Evolutionary conservation across 2,888 invertebrate genomes (phyloP), one percentile per base, ranked within the genome.

Genomic region (Ophion ventricosus): DNA sequence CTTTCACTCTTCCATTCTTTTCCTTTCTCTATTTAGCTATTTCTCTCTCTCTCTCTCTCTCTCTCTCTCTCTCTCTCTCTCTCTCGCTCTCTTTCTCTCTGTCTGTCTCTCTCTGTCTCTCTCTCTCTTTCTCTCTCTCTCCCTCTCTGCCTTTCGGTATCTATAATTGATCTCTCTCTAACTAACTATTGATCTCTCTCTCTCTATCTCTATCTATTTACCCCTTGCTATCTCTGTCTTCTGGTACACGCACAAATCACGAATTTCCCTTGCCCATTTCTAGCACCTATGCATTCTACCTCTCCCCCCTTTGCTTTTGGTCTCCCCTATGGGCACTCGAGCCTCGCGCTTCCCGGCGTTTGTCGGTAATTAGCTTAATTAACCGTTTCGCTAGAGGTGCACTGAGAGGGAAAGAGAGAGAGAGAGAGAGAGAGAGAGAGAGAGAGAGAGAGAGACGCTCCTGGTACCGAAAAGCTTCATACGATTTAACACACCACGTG

Each of bases 241-340:
- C 61, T 20, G 17, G 67, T 70, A 49, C 72, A 67, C 76, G 74
- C 75, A 54, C 70, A 59, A 10, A 73, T 57, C 69, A 49, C 54
- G 10, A 8, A 67, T 70, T 54, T 67, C 66, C 78, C 64, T 63
- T 49, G 61, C 74, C 66, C 66, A 56, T 72, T 66, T 74, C 43
- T 69, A 82, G 75, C 69, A 76, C 85, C 79, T 83, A 85, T 87
- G 86, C 86, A 89, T 90, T 87, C 88, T 86, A 88, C 87, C 84
- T 63, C 80, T 56, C 87, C 87, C 84, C 88, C 86, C 79, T 64
- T 76, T 61, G 61, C 74, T 49, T 77, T 69, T 69, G 64, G 66
- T 66, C 67, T 54, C 66, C 72, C 74, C 66, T 66, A 40, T 49
- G 61, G 25, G 67, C 54, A 73, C 87, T 87, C 78, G 77, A 85